These are phyloP conservation scores for Isichthys henryi DNA, from an alignment of 2,113 vertebrate species.

Conservation along the genomic window DNA sequence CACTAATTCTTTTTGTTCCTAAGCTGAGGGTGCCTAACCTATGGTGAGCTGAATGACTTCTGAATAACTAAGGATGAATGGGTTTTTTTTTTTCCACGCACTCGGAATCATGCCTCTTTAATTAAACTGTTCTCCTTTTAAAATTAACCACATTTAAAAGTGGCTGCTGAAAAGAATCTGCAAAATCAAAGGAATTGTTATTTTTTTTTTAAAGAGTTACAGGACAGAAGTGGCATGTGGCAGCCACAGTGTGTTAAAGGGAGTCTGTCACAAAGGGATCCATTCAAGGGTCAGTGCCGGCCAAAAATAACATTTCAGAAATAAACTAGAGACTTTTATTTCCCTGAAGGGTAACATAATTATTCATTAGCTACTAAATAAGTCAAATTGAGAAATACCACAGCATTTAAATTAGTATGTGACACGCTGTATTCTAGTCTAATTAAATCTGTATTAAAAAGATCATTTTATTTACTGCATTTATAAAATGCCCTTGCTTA, in stretches of 20 bases:
- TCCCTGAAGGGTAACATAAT: neutral
- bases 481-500: neutral
- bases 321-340: neutral
- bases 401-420: neutral
- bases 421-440: neutral
- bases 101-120: constrained; percentile 50
- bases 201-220: too few relatives aligned
- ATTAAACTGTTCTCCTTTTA: constrained; percentile 45
- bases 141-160: constrained; percentile 32
- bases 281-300: neutral
- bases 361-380: constrained; percentile 8
- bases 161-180: neutral
- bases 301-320: neutral
- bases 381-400: neutral
- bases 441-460: neutral
- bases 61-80: constrained; percentile 60
- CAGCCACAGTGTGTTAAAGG: neutral
- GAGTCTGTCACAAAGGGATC: neutral
- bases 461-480: neutral
- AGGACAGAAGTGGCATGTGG: neutral
- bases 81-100: constrained; percentile 21
- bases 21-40: neutral
- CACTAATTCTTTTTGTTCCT: constrained; percentile 23
- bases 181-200: neutral
- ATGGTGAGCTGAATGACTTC: neutral